A percentile compares a stretch with the other conserved stretches of the same genome.
These are phyloP conservation scores for Cosmia pyralina DNA, from an alignment of 2,888 invertebrate species.

Conservation along the genomic window DNA sequence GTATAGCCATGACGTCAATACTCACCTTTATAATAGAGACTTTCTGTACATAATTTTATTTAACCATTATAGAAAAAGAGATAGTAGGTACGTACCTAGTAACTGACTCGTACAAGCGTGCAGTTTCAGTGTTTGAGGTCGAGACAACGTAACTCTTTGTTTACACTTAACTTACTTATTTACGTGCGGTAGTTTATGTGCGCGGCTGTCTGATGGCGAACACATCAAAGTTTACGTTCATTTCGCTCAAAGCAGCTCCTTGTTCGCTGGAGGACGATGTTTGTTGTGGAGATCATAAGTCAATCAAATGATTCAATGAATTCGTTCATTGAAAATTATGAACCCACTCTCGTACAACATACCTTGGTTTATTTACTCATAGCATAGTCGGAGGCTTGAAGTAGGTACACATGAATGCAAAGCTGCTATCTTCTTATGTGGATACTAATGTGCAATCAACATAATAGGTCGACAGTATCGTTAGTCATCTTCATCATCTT, in stretches of 20 bases:
- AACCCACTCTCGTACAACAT: neutral
- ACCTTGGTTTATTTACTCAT: too few species aligned
- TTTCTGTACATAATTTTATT: too few species aligned
- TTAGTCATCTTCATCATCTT: too few species aligned
- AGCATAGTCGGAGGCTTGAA: too few species aligned
- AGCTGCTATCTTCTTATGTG: too few species aligned
- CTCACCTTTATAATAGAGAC: neutral
- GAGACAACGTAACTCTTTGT: slow-evolving; percentile 55
- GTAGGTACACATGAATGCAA: too few species aligned
- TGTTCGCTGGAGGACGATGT: slow-evolving; percentile 6
- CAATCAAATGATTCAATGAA: slow-evolving; percentile 30
- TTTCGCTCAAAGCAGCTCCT: slow-evolving; percentile 19
- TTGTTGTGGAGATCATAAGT: neutral
- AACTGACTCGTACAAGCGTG: neutral
- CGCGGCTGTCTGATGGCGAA: slow-evolving; percentile 30
- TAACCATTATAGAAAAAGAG: neutral
- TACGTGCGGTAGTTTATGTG: slow-evolving; percentile 33
- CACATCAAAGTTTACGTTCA: slow-evolving; percentile 41
- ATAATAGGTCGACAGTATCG: too few species aligned
- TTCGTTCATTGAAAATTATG: slow-evolving; percentile 17
- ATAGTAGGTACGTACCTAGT: neutral
- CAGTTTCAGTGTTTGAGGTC: slow-evolving; percentile 43
- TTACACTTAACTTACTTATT: slow-evolving; percentile 24
- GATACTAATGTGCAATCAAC: too few species aligned
- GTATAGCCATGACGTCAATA: neutral